Evolutionary conservation across 2,797 vertebrate genomes (phyloP).

Genomic region (Pterois miles): DNA sequence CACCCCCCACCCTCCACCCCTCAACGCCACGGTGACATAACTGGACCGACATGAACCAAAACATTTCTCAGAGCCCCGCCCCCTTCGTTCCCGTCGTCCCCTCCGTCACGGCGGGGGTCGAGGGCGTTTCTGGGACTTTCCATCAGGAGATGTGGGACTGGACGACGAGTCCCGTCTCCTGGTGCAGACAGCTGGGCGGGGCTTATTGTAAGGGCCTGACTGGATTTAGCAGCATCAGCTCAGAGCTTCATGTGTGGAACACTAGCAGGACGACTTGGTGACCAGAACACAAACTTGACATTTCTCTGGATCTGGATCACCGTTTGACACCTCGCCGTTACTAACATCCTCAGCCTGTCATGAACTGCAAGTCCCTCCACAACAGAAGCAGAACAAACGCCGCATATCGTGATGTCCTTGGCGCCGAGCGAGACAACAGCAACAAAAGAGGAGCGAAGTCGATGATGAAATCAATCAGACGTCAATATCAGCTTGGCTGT

Average conservation of each 20-base stretch:
- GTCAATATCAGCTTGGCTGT: conserved; percentile 45
- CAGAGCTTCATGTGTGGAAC: conserved; percentile 13
- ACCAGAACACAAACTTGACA: no score
- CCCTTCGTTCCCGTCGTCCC: conserved; percentile 39
- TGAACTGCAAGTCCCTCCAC: conserved; percentile 36
- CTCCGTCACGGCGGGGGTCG: conserved; percentile 44
- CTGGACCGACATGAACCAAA: conserved; percentile 47
- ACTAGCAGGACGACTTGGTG: neutral
- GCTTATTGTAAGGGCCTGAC: conserved; percentile 42
- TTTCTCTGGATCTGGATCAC: conserved; percentile 19
- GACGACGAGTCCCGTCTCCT: conserved; percentile 25
- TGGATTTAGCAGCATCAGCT: conserved; percentile 45
- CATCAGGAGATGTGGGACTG: conserved; percentile 36
- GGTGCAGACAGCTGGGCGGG: conserved; percentile 19
- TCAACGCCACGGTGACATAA: conserved; percentile 49
- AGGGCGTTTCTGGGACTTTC: conserved; percentile 56
- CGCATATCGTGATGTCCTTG: conserved; percentile 40
- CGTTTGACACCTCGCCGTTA: conserved; percentile 31
- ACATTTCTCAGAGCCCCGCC: conserved; percentile 41
- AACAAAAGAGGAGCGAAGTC: conserved; percentile 45
- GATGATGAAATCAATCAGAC: conserved; percentile 56
- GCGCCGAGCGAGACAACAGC: conserved; percentile 32
- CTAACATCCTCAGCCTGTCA: conserved; percentile 43
- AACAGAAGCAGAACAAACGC: conserved; percentile 59
- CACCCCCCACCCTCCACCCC: conserved; percentile 10